Conservation (phyloP, 2,113 vertebrate genomes). For the Ornithorhynchus anatinus region DNA sequence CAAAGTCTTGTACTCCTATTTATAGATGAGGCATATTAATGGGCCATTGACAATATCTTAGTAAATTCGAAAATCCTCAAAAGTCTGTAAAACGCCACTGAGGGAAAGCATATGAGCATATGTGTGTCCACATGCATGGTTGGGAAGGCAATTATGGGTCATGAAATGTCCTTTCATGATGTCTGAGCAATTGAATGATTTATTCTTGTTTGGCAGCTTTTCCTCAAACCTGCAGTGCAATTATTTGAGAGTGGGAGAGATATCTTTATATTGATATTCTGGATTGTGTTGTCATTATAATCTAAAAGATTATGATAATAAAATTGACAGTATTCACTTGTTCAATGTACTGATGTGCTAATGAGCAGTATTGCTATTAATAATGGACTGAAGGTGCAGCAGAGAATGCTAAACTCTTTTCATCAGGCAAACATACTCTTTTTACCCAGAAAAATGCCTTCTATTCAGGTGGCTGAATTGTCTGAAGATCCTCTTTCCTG, state of each 20-base stretch:
- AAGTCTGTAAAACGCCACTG: neutral
- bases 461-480: neutral
- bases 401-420: neutral
- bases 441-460: neutral
- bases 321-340: too few relatives aligned
- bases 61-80: neutral
- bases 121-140: neutral
- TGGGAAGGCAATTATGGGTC: neutral
- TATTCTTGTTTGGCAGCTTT: neutral
- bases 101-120: neutral
- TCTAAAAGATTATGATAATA: too few relatives aligned
- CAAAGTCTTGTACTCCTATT: too few relatives aligned
- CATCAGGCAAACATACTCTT: neutral
- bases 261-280: neutral
- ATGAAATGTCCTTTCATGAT: neutral
- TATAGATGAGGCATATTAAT: too few relatives aligned
- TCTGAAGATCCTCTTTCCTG: neutral
- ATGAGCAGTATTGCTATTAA: too few relatives aligned
- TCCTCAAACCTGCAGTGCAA: neutral
- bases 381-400: too few relatives aligned
- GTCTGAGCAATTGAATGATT: neutral
- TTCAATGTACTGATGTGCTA: neutral
- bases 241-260: constrained; percentile 1
- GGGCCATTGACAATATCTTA: too few relatives aligned
- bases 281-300: too few relatives aligned